Base-by-base conservation (phyloP, 2,888 invertebrate genomes). In the Ligdia adustata region DNA sequence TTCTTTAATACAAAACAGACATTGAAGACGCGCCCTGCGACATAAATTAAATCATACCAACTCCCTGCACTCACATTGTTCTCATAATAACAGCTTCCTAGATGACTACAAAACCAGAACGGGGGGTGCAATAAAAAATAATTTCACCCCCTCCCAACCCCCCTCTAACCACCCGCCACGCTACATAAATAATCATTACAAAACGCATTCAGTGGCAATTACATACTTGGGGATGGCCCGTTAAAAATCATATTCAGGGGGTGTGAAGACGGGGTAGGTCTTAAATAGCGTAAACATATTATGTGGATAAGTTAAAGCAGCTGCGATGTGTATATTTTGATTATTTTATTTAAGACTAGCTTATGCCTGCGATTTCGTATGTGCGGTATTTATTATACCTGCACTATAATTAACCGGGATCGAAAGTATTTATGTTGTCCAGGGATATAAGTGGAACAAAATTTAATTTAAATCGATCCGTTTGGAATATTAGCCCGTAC, bases 111-210 rank as follows among this genome's bases (percentile, higher is more conserved):
- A 55, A 51, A 32, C 48, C 48, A 28, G 41, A 24, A 47, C 40
- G 44, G 35, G 13, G 44, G 34, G 40, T 72, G 72, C 75, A 74
- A 79, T 84, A 83, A 82, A 83, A 82, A 82, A 79, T 82, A 78
- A 82, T 82, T 79, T 75, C 66, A 64, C 62, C 60, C 65, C 72
- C 64, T 63, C 56, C 57, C 55, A 65, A 24, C 46, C 28, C 41
- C 42, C 47, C 59, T 14, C 52, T 67, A 39, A 28, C 34, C 37
- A 46, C 57, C 38, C 50, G 67, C 60, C 48, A 51, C 60, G 69
- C 67, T 61, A 69, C 79, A 77, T 82, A 85, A 84, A 82, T 82
- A 79, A 82, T 79, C 74, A 81, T 84, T 82, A 82, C 64, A 67
- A 63, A 71, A 66, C 72, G 74, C 75, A 76, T 82, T 79, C 79